Evolutionary conservation across 2,797 vertebrate species (phyloP).

Genomic region (Liparis tanakae): DNA sequence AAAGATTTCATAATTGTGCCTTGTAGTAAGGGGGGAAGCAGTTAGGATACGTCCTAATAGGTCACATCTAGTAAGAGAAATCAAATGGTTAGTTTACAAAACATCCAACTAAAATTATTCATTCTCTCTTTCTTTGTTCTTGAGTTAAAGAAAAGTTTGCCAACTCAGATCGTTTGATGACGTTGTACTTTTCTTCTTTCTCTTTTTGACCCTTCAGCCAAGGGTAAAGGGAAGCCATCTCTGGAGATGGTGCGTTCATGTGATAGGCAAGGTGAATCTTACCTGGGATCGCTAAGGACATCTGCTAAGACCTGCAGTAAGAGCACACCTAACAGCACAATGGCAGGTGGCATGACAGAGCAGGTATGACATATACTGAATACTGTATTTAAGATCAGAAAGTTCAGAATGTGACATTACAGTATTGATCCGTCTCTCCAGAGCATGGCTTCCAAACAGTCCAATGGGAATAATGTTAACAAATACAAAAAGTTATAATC

Average conservation of each 20-base stretch:
- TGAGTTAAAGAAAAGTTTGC: not conserved
- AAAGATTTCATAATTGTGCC: not conserved
- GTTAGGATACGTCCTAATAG: not conserved
- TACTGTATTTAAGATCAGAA: not conserved
- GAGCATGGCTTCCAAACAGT: slow-evolving; percentile 35
- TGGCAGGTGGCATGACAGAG: slow-evolving; percentile 31
- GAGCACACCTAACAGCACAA: slow-evolving; percentile 16
- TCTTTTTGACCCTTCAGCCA: slow-evolving; percentile 71
- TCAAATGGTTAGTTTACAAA: not conserved
- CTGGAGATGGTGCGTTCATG: slow-evolving; percentile 81
- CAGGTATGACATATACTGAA: slow-evolving; percentile 53
- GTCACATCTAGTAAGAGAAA: not conserved
- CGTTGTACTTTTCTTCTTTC: slow-evolving; percentile 8
- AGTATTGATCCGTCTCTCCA: slow-evolving; percentile 27
- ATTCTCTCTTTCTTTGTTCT: not conserved
- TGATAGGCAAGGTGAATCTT: slow-evolving; percentile 59
- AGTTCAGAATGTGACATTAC: not conserved
- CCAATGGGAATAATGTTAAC: slow-evolving; percentile 15
- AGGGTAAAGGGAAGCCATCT: slow-evolving; percentile 80
- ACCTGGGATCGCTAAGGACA: slow-evolving; percentile 45
- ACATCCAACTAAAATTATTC: not conserved
- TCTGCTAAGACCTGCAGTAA: slow-evolving; percentile 45
- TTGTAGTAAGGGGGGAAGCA: not conserved
- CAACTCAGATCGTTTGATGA: not conserved
- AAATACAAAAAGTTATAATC: slow-evolving; percentile 57